These are phyloP conservation scores for Auanema sp. DNA, from an alignment of 2,888 invertebrate species.

Conservation along the genomic window DNA sequence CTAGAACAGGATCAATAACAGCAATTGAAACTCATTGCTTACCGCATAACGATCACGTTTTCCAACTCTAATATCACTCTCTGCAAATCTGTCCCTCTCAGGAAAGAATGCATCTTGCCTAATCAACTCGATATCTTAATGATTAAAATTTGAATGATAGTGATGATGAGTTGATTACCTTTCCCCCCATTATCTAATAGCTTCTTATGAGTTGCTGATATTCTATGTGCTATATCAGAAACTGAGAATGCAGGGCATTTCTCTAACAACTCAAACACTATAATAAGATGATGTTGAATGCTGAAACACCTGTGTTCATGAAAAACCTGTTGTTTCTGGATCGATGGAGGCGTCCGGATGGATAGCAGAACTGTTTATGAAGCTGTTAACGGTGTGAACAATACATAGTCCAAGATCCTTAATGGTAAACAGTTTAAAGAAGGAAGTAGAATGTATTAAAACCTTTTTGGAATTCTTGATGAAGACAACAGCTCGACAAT, in stretches of 20 bases:
- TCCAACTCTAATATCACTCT: constrained; percentile 23
- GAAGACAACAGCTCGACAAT: constrained; percentile 43
- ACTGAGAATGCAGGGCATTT: constrained; percentile 29
- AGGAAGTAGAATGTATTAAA: neutral
- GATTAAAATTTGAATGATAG: neutral
- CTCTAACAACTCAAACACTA: constrained; percentile 34
- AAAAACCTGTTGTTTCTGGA: constrained; percentile 22
- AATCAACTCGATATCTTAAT: neutral
- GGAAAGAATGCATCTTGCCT: constrained; percentile 34
- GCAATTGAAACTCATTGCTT: neutral
- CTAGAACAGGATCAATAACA: constrained; percentile 21
- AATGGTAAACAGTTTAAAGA: neutral
- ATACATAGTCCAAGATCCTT: constrained; percentile 33
- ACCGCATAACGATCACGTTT: constrained; percentile 38
- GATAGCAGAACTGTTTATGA: constrained; percentile 21
- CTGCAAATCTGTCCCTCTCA: constrained; percentile 30
- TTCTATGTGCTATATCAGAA: constrained; percentile 32
- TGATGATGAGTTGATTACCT: neutral
- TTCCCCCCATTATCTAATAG: constrained; percentile 28
- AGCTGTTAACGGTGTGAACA: constrained; percentile 25
- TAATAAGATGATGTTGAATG: constrained; percentile 11
- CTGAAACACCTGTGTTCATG: neutral
- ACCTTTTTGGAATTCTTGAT: constrained; percentile 31
- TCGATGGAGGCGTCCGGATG: constrained; percentile 41
- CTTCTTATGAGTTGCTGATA: constrained; percentile 32